These are phyloP conservation scores for Apostichopus parvimensis DNA, from an alignment of 35 echinoderm and acorn worm genomes.

Conservation along the genomic window DNA sequence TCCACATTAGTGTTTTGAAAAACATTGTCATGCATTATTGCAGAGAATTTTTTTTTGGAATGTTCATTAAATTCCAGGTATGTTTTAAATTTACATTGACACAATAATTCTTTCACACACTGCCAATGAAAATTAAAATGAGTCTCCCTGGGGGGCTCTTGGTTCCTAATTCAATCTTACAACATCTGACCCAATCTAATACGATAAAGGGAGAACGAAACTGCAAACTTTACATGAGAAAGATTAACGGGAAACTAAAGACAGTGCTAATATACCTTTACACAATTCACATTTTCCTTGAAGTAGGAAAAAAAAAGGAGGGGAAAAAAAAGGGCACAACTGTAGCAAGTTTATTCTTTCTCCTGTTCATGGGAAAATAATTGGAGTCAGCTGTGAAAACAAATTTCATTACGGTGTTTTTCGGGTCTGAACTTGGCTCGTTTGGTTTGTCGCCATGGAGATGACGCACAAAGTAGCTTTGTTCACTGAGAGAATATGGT, in stretches of 20 bases:
- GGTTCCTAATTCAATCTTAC: neutral
- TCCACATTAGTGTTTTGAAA: too few relatives aligned
- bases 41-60: too few relatives aligned
- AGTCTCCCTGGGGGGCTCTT: too few relatives aligned
- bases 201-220: too few relatives aligned
- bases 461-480: neutral
- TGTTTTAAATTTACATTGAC: too few relatives aligned
- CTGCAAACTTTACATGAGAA: too few relatives aligned
- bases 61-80: too few relatives aligned
- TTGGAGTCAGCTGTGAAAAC: slow-evolving; percentile 25
- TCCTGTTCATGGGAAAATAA: neutral
- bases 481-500: neutral
- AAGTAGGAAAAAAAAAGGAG: neutral
- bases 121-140: too few relatives aligned
- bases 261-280: neutral
- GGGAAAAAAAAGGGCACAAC: neutral
- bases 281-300: neutral
- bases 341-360: neutral
- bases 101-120: too few relatives aligned
- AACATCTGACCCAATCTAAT: neutral
- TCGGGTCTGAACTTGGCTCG: neutral
- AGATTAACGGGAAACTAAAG: too few relatives aligned
- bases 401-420: slow-evolving; percentile 33
- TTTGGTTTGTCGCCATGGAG: neutral
- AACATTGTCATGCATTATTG: too few relatives aligned